These are phyloP conservation scores for Menura novaehollandiae DNA, from an alignment of 2,113 vertebrate genomes.

Conservation along the genomic window DNA sequence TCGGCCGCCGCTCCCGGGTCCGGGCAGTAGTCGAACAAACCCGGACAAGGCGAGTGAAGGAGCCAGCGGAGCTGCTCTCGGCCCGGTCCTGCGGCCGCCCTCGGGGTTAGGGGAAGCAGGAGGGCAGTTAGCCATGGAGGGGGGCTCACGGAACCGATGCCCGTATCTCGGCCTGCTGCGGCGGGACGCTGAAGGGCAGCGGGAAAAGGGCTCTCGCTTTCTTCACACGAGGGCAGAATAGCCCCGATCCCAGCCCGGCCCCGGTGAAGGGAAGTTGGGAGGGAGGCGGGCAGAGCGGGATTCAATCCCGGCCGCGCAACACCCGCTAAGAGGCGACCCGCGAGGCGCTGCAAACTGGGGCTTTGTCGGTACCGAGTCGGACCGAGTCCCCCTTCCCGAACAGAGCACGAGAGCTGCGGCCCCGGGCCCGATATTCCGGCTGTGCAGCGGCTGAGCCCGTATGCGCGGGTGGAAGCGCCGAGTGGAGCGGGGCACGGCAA, in stretches of 20 bases:
- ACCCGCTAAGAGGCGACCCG: neutral
- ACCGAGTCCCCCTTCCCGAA: neutral
- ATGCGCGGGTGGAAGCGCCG: neutral
- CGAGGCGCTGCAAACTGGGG: neutral
- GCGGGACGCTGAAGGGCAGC: neutral
- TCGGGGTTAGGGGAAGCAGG: neutral
- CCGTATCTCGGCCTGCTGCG: neutral
- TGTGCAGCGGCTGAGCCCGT: neutral
- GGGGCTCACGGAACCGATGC: neutral
- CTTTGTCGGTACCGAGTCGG: neutral
- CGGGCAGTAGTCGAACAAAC: neutral
- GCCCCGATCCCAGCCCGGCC: neutral
- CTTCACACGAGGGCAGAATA: neutral
- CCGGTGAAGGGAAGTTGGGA: neutral
- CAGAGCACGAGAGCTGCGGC: neutral
- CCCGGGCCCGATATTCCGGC: too few species aligned
- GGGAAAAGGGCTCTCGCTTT: neutral
- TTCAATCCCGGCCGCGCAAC: neutral
- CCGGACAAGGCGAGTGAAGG: neutral
- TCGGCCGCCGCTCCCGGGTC: neutral
- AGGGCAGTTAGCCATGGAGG: neutral
- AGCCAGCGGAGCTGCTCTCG: neutral
- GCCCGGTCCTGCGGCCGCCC: neutral
- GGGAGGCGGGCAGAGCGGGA: neutral
- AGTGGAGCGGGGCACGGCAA: neutral